A percentile compares a stretch with the other conserved stretches of the same genome.
These are phyloP conservation scores for Bothrops jararaca DNA, from an alignment of 2,113 vertebrate genomes.

Conservation along the genomic window DNA sequence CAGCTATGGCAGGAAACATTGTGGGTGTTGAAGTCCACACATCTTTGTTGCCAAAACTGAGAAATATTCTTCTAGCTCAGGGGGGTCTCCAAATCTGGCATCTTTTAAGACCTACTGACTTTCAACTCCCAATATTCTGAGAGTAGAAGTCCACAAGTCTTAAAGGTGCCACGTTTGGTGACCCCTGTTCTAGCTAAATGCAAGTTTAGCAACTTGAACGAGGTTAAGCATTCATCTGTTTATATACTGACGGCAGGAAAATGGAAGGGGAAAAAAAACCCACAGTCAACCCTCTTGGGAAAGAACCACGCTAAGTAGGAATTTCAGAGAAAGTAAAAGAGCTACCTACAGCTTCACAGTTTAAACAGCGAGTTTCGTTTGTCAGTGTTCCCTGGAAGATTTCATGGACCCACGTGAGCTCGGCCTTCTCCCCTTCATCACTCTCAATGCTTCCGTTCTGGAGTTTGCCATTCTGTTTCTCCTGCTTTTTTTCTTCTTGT, in stretches of 20 bases:
- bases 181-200: neutral
- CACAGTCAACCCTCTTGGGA: too few relatives aligned
- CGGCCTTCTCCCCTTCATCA: slow-evolving; percentile 78
- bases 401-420: slow-evolving; percentile 91
- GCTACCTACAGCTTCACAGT: slow-evolving; percentile 88
- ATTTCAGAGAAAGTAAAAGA: neutral
- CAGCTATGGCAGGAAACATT: neutral
- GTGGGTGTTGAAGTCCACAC: neutral
- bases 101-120: neutral
- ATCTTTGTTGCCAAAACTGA: neutral
- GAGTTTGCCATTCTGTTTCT: slow-evolving; percentile 71
- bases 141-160: neutral
- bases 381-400: slow-evolving; percentile 95
- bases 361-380: slow-evolving; percentile 93
- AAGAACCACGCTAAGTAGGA: neutral
- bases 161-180: neutral
- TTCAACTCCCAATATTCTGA: neutral
- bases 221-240: neutral
- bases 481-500: slow-evolving; percentile 75
- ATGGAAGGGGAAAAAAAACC: fast-evolving
- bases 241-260: neutral
- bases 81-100: neutral
- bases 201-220: neutral
- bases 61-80: too few relatives aligned
- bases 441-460: slow-evolving; percentile 73